phyloP scores from a whole-genome alignment of 1,140 invertebrate species.

The Leptonema lineaticorne region DNA sequence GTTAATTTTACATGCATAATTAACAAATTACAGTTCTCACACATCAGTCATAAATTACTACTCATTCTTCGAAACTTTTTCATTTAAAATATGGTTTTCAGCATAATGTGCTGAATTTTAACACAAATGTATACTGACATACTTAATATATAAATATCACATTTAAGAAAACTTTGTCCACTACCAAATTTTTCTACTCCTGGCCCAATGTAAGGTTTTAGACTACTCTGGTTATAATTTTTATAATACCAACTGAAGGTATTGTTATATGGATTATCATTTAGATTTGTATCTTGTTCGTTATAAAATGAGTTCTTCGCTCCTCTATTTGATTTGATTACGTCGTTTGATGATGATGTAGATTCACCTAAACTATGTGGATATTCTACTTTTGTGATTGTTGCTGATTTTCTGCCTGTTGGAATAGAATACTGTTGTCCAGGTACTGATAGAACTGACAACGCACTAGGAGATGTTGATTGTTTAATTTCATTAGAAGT shows the following conservation, averaged over 20 bases:
- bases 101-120: background rate
- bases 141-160: conserved; percentile 40
- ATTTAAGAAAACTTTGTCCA: conserved; percentile 24
- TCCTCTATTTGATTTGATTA: conserved; percentile 43
- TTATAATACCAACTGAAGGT: conserved; percentile 75
- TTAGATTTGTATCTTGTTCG: conserved; percentile 42
- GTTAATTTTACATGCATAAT: background rate
- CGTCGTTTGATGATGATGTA: conserved; percentile 22
- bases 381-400: conserved; percentile 60
- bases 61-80: background rate
- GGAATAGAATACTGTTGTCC: conserved; percentile 49
- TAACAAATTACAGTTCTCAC: background rate
- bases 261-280: conserved; percentile 46
- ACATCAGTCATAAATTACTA: background rate
- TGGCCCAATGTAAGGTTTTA: conserved; percentile 66
- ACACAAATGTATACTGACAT: conserved; percentile 6
- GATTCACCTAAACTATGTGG: conserved; percentile 44
- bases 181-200: conserved; percentile 44
- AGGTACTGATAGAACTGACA: conserved; percentile 60
- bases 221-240: conserved; percentile 72
- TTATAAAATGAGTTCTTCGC: conserved; percentile 52
- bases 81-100: background rate
- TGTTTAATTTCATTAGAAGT: conserved; percentile 22
- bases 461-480: conserved; percentile 43
- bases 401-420: conserved; percentile 52